phyloP scores from a whole-genome alignment of 2,888 invertebrate genomes.

The Gymnosoma rotundatum region DNA sequence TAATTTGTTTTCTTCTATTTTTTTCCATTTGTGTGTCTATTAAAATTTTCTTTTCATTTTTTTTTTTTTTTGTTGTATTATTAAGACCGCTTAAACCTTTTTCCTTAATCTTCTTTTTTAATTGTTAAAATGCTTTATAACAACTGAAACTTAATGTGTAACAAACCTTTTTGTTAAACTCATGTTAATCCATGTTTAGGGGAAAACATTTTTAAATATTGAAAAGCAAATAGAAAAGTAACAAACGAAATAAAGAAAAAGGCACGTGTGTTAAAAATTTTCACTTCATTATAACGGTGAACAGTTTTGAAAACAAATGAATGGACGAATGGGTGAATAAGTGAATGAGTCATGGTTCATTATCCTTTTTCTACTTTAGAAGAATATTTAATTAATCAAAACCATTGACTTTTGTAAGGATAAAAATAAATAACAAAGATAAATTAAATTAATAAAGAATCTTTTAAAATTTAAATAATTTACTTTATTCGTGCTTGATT shows the following conservation, averaged over 20 bases:
- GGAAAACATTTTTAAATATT: neutral
- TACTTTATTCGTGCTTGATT: too few relatives aligned
- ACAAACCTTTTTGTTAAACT: constrained; percentile 49
- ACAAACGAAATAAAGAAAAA: neutral
- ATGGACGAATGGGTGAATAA: neutral
- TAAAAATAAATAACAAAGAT: neutral
- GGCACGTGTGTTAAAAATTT: constrained; percentile 55
- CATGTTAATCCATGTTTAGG: constrained; percentile 43
- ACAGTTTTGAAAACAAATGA: constrained; percentile 8
- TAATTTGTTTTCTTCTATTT: constrained; percentile 1
- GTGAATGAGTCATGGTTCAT: constrained; percentile 40
- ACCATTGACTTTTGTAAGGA: constrained; percentile 8
- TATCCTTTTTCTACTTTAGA: constrained; percentile 12
- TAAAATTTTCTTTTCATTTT: neutral
- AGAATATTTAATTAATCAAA: constrained; percentile 30
- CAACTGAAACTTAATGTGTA: constrained; percentile 2
- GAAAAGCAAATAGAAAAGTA: neutral
- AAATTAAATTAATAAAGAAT: neutral
- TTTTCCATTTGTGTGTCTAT: constrained; percentile 11
- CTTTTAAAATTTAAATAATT: too few relatives aligned
- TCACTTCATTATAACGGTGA: constrained; percentile 41
- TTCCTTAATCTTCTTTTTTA: neutral
- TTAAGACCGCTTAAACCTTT: constrained; percentile 32
- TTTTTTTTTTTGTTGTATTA: too few relatives aligned
- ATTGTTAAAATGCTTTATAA: constrained; percentile 26